phyloP scores from a whole-genome alignment of 2,113 vertebrate species.

The Microcebus murinus region DNA sequence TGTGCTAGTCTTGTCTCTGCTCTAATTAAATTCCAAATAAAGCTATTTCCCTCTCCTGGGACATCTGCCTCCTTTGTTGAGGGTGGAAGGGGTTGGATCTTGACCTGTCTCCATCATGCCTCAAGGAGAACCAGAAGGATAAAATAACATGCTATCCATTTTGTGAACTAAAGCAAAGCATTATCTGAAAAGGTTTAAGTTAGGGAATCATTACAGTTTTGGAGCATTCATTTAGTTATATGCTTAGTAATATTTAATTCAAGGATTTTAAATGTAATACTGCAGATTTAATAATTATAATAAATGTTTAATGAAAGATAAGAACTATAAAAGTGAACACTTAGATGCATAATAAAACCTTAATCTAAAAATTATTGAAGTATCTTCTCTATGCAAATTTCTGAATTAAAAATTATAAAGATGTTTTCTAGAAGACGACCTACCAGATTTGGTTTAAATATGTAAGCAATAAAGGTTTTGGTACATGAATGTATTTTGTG shows the following conservation, averaged over 20 bases:
- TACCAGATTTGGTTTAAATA: not conserved
- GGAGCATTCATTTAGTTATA: not conserved
- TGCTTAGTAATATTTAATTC: not conserved
- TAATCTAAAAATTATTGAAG: not conserved
- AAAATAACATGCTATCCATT: not conserved
- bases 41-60: slow-evolving; percentile 11
- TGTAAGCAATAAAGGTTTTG: not conserved
- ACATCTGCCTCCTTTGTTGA: not conserved
- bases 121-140: not conserved
- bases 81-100: not conserved
- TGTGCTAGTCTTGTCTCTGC: not conserved
- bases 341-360: not conserved
- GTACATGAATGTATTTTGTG: not conserved
- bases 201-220: not conserved
- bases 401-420: not conserved
- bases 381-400: not conserved
- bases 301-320: not conserved
- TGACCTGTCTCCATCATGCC: not conserved
- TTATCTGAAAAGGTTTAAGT: not conserved
- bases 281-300: not conserved
- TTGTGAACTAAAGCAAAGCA: too few species aligned
- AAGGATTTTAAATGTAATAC: slow-evolving; percentile 20
- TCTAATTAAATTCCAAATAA: slow-evolving; percentile 57
- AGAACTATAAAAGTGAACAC: not conserved
- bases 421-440: not conserved